These are phyloP conservation scores for Mesorhabditis sp. DNA, from an alignment of 2,888 invertebrate genomes.

Conservation along the genomic window DNA sequence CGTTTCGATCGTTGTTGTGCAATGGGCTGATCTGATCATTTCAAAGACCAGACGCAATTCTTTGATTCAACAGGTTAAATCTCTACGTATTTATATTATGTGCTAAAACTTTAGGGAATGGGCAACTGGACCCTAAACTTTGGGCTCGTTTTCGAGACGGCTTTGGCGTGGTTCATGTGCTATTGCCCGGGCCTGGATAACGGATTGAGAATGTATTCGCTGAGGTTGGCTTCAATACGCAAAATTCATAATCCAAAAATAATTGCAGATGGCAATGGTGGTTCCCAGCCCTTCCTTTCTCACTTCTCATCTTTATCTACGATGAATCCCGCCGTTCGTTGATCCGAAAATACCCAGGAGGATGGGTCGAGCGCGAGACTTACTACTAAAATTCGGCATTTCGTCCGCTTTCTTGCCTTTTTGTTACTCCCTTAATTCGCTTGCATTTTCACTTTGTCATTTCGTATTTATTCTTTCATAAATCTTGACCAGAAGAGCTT, in stretches of 20 bases:
- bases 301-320: slow-evolving; percentile 94
- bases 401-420: neutral
- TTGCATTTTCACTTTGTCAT: neutral
- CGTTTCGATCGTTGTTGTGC: slow-evolving; percentile 62
- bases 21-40: slow-evolving; percentile 63
- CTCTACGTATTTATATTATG: slow-evolving; percentile 7
- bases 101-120: slow-evolving; percentile 47
- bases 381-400: slow-evolving; percentile 70
- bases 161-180: slow-evolving; percentile 86
- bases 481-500: no score
- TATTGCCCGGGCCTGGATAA: slow-evolving; percentile 96
- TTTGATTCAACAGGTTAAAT: slow-evolving; percentile 42
- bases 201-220: slow-evolving; percentile 92
- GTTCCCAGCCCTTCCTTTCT: slow-evolving; percentile 96
- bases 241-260: neutral
- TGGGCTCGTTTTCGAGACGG: slow-evolving; percentile 87
- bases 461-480: neutral
- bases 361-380: slow-evolving; percentile 98
- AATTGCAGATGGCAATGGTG: slow-evolving; percentile 88
- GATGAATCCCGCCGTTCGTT: slow-evolving; percentile 96
- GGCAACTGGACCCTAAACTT: slow-evolving; percentile 92
- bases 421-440: neutral
- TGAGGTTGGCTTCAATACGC: slow-evolving; percentile 58
- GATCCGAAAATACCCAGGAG: slow-evolving; percentile 91
- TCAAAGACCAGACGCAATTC: slow-evolving; percentile 62